Conservation (phyloP, 2,113 vertebrate species). For the Ursus arctos region DNA sequence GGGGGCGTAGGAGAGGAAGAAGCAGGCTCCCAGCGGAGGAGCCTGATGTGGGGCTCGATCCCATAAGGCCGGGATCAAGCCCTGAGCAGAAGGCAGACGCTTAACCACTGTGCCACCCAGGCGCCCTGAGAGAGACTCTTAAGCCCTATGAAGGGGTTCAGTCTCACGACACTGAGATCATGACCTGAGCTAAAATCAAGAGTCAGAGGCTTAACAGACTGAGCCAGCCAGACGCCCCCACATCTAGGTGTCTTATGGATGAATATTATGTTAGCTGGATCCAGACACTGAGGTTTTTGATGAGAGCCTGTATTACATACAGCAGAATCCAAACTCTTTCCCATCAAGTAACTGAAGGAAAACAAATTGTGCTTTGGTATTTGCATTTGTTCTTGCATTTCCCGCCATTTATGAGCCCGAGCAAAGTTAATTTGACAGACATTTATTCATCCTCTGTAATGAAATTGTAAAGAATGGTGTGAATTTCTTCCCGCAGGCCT, state of each 20-base stretch:
- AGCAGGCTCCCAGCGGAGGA: no score
- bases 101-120: no score
- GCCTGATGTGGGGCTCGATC: no score
- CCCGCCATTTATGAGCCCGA: slow-evolving; percentile 38
- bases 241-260: neutral
- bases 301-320: neutral
- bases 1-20: no score
- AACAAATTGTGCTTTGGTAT: slow-evolving; percentile 25
- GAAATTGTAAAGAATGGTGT: slow-evolving; percentile 69
- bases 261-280: neutral
- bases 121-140: neutral
- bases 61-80: no score
- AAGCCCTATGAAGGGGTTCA: neutral
- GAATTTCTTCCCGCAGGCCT: slow-evolving; percentile 57
- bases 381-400: neutral
- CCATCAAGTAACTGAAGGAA: neutral
- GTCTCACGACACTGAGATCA: neutral
- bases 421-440: slow-evolving; percentile 72
- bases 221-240: neutral
- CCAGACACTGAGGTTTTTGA: neutral
- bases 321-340: neutral
- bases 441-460: slow-evolving; percentile 77
- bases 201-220: neutral
- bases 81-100: no score
- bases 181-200: neutral